These are phyloP conservation scores for Pholis gunnellus DNA, from an alignment of 2,113 vertebrate species.

Conservation along the genomic window DNA sequence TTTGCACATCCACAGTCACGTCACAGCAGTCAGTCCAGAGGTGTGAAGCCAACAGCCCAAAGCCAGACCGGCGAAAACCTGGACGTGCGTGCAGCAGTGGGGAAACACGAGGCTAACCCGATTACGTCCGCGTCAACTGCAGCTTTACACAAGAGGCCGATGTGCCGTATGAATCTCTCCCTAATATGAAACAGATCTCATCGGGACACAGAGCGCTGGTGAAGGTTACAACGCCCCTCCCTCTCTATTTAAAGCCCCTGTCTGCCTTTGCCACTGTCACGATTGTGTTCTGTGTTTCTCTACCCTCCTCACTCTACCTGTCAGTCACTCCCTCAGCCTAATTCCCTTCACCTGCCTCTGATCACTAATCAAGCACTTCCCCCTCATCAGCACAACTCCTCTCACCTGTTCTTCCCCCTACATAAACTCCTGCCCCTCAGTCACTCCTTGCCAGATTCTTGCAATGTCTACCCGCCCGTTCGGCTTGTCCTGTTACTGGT, in stretches of 20 bases:
- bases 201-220: slow-evolving; percentile 13
- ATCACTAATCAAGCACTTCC: too few species aligned
- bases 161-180: slow-evolving; percentile 38
- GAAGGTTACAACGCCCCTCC: slow-evolving; percentile 64
- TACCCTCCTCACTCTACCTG: too few species aligned
- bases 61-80: slow-evolving; percentile 26
- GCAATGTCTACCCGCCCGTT: too few species aligned
- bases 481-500: too few species aligned
- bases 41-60: slow-evolving; percentile 13
- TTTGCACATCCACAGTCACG: slow-evolving; percentile 17
- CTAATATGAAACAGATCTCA: slow-evolving; percentile 51
- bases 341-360: too few species aligned
- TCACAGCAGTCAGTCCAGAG: slow-evolving; percentile 13
- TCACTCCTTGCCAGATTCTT: too few species aligned
- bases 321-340: too few species aligned
- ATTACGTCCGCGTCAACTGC: slow-evolving; percentile 10
- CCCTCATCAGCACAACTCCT: too few species aligned
- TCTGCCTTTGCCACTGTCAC: slow-evolving; percentile 28
- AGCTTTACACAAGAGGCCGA: slow-evolving; percentile 31
- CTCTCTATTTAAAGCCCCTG: slow-evolving; percentile 62
- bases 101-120: slow-evolving; percentile 42
- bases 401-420: too few species aligned
- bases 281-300: too few species aligned
- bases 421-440: too few species aligned
- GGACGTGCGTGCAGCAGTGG: slow-evolving; percentile 9